A percentile compares a stretch with the other conserved stretches of the same genome.
phyloP scores from a whole-genome alignment of 2,888 invertebrate species.

The Carcina quercana region DNA sequence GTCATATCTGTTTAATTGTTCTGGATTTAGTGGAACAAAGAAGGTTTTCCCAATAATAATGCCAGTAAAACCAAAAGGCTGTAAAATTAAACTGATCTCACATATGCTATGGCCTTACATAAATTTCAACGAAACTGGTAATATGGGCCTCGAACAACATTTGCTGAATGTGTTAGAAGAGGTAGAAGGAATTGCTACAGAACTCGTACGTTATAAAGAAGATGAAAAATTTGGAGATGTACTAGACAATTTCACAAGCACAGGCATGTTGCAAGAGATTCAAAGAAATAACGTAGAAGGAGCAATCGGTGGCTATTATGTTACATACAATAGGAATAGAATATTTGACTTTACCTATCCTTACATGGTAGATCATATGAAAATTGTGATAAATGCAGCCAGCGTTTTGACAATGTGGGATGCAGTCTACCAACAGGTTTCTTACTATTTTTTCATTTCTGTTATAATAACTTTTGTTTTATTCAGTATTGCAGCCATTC shows the following conservation, averaged over 20 bases:
- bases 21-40: slow-evolving; percentile 3
- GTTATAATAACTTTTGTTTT: slow-evolving; percentile 18
- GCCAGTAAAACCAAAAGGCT: slow-evolving; percentile 9
- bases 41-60: background rate
- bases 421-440: slow-evolving; percentile 12
- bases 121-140: slow-evolving; percentile 18
- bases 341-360: slow-evolving; percentile 13
- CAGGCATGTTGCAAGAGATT: slow-evolving; percentile 21
- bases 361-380: slow-evolving; percentile 13
- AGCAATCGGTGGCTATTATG: slow-evolving; percentile 23
- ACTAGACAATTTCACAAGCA: slow-evolving; percentile 16
- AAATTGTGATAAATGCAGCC: slow-evolving; percentile 10
- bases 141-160: slow-evolving; percentile 22
- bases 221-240: slow-evolving; percentile 24
- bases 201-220: slow-evolving; percentile 19
- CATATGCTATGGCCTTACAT: slow-evolving; percentile 26
- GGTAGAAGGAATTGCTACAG: slow-evolving; percentile 17
- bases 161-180: slow-evolving; percentile 21
- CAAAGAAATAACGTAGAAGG: slow-evolving; percentile 24
- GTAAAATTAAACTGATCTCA: slow-evolving; percentile 19
- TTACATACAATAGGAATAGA: slow-evolving; percentile 5
- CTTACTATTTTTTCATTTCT: slow-evolving; percentile 2
- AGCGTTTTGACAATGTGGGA: slow-evolving; percentile 11
- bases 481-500: slow-evolving; percentile 17
- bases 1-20: slow-evolving; percentile 3